Evolutionary conservation across 92 coral and sea anemone genomes (phyloP).

Genomic region (Phymanthus crucifer): DNA sequence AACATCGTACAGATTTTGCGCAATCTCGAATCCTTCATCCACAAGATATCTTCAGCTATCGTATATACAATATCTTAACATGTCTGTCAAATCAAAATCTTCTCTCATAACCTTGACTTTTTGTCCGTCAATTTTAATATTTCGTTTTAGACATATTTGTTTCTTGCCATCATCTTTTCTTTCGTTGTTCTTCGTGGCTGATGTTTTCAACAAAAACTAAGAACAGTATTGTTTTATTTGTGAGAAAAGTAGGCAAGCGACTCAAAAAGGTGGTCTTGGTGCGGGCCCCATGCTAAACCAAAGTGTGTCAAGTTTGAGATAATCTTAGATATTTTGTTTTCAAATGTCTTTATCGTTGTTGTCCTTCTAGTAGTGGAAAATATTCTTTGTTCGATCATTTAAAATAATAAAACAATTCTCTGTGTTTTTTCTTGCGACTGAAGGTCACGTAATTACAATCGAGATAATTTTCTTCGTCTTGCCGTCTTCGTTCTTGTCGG

Average conservation of each 20-base stretch:
- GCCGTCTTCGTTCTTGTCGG: neutral
- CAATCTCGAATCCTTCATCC: neutral
- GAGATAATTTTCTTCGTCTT: neutral
- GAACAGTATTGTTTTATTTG: no score
- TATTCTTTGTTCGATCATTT: no score
- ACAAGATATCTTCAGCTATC: neutral
- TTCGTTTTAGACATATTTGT: neutral
- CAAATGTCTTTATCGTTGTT: no score
- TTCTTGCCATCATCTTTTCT: neutral
- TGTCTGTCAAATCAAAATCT: slow-evolving; percentile 3
- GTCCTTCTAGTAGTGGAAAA: no score
- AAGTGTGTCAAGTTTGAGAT: no score
- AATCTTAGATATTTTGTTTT: no score
- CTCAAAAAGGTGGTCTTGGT: no score
- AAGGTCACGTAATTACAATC: no score
- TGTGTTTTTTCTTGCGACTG: no score
- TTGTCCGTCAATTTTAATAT: neutral
- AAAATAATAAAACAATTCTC: no score
- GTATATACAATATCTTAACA: neutral
- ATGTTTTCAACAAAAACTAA: neutral
- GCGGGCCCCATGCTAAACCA: no score
- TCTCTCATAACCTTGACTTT: neutral
- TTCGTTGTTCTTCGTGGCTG: neutral
- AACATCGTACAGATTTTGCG: neutral
- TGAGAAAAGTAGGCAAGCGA: no score